A percentile compares a stretch with the other conserved stretches of the same genome.
Evolutionary conservation across 1,140 invertebrate genomes (phyloP).

Genomic region (Drosophila orosa): DNA sequence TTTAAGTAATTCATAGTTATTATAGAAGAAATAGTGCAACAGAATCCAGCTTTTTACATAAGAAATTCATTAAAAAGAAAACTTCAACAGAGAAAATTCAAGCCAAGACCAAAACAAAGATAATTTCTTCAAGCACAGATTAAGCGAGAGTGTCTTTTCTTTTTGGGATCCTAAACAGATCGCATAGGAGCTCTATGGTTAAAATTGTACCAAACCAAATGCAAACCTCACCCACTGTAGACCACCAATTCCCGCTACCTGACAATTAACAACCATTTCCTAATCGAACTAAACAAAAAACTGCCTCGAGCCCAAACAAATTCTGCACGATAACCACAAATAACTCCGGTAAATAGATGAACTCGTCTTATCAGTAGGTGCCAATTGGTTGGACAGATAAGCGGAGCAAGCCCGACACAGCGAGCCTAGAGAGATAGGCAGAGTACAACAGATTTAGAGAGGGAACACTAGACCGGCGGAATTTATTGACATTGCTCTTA

Average conservation of each 20-base stretch:
- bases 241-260: constrained; percentile 6
- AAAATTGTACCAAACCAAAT: neutral
- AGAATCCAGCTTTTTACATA: too few relatives aligned
- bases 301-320: constrained; percentile 38
- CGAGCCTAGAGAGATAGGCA: neutral
- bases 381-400: constrained; percentile 63
- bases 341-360: constrained; percentile 35
- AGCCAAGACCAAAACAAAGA: neutral
- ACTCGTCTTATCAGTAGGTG: constrained; percentile 65
- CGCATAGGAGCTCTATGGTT: too few relatives aligned
- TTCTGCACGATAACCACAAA: constrained; percentile 36
- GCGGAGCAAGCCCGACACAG: constrained; percentile 7
- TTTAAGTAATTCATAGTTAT: too few relatives aligned
- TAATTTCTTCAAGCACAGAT: neutral
- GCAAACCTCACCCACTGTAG: constrained; percentile 29
- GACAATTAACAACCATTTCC: constrained; percentile 51
- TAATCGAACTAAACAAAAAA: constrained; percentile 63
- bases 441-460: constrained; percentile 7
- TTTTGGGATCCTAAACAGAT: neutral
- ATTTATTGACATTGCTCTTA: constrained; percentile 30
- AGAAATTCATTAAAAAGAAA: too few relatives aligned
- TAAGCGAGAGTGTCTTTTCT: too few relatives aligned
- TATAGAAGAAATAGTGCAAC: too few relatives aligned
- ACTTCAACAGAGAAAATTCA: too few relatives aligned
- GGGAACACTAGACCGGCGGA: constrained; percentile 29